These are phyloP conservation scores for Oryzias celebensis DNA, from an alignment of 2,113 vertebrate genomes.

Conservation along the genomic window DNA sequence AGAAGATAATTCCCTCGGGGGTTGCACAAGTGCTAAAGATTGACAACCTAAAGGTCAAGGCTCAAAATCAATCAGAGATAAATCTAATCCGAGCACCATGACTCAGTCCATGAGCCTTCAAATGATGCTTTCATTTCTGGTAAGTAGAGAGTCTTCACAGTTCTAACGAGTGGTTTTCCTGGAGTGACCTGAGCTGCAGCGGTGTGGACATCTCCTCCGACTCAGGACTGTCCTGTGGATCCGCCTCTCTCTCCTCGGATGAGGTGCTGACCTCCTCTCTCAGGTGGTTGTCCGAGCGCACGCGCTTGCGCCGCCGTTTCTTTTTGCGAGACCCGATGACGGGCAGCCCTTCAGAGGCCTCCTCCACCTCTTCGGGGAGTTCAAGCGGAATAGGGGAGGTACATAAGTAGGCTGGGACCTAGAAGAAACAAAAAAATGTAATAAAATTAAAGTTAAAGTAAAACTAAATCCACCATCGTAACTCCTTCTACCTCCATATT, in stretches of 20 bases:
- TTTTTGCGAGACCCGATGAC: slow-evolving; percentile 60
- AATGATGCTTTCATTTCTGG: too few relatives aligned
- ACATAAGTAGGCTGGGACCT: slow-evolving; percentile 79
- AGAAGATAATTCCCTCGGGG: too few relatives aligned
- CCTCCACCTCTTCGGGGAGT: slow-evolving; percentile 11
- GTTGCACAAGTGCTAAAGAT: too few relatives aligned
- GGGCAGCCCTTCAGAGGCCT: neutral
- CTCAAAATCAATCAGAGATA: too few relatives aligned
- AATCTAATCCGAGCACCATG: too few relatives aligned
- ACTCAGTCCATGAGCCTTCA: too few relatives aligned
- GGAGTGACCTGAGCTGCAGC: slow-evolving; percentile 65
- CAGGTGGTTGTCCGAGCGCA: slow-evolving; percentile 60
- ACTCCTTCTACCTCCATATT: slow-evolving; percentile 75
- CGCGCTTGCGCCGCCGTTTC: slow-evolving; percentile 77
- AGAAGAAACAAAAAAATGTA: slow-evolving; percentile 21
- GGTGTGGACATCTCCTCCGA: slow-evolving; percentile 41
- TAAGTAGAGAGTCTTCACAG: too few relatives aligned
- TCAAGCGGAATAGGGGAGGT: slow-evolving; percentile 83
- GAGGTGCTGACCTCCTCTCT: slow-evolving; percentile 60
- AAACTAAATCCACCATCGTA: neutral
- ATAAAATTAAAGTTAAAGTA: neutral
- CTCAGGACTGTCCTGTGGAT: slow-evolving; percentile 43
- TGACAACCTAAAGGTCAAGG: too few relatives aligned
- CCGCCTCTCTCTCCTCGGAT: slow-evolving; percentile 76
- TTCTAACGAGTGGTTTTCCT: neutral